Conservation (phyloP, 2,797 vertebrate species). For the Myotis vivesi region DNA sequence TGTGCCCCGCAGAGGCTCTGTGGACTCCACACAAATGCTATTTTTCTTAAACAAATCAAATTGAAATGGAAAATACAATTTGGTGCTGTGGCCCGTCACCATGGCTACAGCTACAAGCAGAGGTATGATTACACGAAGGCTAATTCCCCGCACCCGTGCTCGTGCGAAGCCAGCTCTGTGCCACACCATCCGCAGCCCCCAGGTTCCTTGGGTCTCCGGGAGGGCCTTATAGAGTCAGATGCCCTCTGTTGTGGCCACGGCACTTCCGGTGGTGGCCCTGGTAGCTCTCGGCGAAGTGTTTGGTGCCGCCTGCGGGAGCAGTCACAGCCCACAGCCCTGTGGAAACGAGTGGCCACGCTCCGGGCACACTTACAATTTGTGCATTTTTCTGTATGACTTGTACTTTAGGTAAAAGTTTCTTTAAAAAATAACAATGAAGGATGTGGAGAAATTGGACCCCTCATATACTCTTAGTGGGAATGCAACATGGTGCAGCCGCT, state of each 20-base stretch:
- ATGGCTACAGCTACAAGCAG: background rate
- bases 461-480: background rate
- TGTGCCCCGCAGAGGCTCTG: accelerated
- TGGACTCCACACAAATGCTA: background rate
- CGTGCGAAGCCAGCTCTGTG: accelerated
- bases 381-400: background rate
- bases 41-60: background rate
- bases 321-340: background rate
- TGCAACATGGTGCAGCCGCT: background rate
- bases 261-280: background rate
- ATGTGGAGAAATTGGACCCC: background rate
- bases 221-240: background rate
- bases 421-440: background rate
- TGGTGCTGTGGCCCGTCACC: background rate
- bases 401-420: background rate
- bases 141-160: accelerated
- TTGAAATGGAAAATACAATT: background rate
- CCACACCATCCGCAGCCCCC: too few species aligned
- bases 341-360: background rate
- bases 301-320: background rate
- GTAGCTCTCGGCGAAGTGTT: background rate
- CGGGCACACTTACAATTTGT: background rate
- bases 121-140: background rate
- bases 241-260: background rate
- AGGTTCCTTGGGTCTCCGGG: background rate